Percentiles rank a stretch among this genome's conserved stretches.
phyloP scores from a whole-genome alignment of 1,140 invertebrate species.

The Trachymyrmex septentrionalis region DNA sequence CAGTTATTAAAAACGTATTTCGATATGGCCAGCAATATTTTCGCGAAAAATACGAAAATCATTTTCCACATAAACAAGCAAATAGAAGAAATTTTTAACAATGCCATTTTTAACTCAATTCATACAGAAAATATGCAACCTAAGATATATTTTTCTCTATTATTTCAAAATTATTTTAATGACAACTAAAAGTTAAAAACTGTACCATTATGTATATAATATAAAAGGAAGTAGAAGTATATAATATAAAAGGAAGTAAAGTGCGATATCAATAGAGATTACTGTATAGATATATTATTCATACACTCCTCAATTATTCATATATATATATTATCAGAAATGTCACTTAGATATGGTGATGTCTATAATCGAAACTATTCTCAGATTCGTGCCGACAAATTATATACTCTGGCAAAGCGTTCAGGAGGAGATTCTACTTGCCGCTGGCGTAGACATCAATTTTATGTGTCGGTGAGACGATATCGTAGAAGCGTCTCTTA shows the following conservation, averaged over 20 bases:
- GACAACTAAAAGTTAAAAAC: neutral
- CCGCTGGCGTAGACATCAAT: constrained; percentile 73
- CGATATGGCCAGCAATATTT: neutral
- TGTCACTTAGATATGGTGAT: neutral
- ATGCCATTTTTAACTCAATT: neutral
- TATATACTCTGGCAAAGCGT: constrained; percentile 44
- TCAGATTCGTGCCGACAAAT: constrained; percentile 30
- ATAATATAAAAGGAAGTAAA: neutral
- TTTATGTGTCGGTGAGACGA: constrained; percentile 76
- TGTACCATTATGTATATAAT: neutral
- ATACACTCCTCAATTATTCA: neutral
- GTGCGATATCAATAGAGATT: neutral
- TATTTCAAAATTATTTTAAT: neutral
- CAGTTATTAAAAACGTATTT: constrained; percentile 35
- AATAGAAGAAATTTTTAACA: neutral
- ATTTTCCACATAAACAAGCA: neutral
- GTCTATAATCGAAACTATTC: constrained; percentile 28
- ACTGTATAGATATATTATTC: neutral
- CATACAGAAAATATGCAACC: neutral
- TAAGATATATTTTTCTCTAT: neutral
- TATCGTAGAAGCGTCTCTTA: constrained; percentile 65
- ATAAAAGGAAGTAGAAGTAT: neutral
- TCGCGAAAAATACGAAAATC: constrained; percentile 9
- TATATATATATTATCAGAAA: constrained; percentile 10
- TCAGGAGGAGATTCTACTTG: constrained; percentile 62